Base-by-base conservation (phyloP, 2,888 invertebrate genomes). In the Limnephilus auricula region DNA sequence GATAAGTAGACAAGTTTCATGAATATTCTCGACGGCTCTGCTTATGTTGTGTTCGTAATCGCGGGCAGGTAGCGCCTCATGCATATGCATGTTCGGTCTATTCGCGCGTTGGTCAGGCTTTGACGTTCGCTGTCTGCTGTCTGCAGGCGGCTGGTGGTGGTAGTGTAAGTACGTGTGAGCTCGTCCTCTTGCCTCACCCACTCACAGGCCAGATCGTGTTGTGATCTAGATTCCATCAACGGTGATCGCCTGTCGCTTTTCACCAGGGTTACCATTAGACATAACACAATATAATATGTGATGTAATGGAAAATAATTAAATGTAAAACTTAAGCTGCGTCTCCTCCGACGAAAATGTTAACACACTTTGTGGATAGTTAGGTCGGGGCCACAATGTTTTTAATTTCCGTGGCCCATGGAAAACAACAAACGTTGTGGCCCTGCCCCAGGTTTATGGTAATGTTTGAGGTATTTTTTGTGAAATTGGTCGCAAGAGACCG, bases 181-280 rank as follows among this genome's bases (percentile, higher is more conserved):
- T 82, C 82, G 82, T 32, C 31, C 34, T 82, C 82, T 82, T 34
- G 82, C 32, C 34, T 25, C 82, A 32, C 82, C 34, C 82, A 15
- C 82, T 34, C 82, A 25, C 65, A n/a, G 65, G 25, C 32, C 34
- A 82, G 82, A 82, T 82, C 82, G 82, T 82, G 82, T 34, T 18
- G 82, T 37, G 82, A 82, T 82, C 82, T 32, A 82, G 82, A 82
- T 82, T 82, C 82, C 82, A 32, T 34, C 82, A 25, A 6, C 82
- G 15, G 32, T 32, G 80, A 30, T 80, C 32, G 65, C 25, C 65
- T 37, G 34, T 25, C 82, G 34, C 12, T 82, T 37, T 32, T 82
- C 34, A n/a, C 34, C 82, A 82, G 82, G 82, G 82, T 34, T 82
- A 10, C 34, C 82, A 32, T 13, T 82, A 9, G 9, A 25, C 65